Percentiles rank a stretch among this genome's conserved stretches.
Conservation (phyloP, 2,797 vertebrate genomes). For the Sebastolobus altivelis region DNA sequence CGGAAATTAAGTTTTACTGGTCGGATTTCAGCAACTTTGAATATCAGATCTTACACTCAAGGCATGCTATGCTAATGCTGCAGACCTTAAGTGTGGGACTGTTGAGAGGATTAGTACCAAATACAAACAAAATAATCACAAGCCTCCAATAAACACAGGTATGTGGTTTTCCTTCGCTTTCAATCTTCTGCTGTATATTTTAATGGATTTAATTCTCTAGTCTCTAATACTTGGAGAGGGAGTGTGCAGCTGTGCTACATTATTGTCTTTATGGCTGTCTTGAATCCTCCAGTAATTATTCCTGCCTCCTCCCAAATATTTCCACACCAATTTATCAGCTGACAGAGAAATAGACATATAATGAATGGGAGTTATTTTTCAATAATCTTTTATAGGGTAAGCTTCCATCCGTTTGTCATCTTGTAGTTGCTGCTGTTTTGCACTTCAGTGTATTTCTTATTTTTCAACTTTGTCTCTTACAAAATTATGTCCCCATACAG, state of each 20-base stretch:
- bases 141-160: conserved; percentile 14
- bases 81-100: background rate
- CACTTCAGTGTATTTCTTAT: background rate
- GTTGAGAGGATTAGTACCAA: conserved; percentile 37
- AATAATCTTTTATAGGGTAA: background rate
- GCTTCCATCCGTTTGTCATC: conserved; percentile 22
- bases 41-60: background rate
- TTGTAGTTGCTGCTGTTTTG: conserved; percentile 7
- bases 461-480: background rate
- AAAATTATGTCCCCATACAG: no score
- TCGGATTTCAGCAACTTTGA: background rate
- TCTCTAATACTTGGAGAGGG: conserved; percentile 10
- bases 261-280: conserved; percentile 5
- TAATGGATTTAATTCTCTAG: conserved; percentile 21
- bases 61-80: conserved; percentile 11
- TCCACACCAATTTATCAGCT: conserved; percentile 8
- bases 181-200: conserved; percentile 36
- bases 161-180: conserved; percentile 21
- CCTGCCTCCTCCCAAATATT: conserved; percentile 24
- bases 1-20: background rate
- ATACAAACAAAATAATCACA: conserved; percentile 31
- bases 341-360: conserved; percentile 2
- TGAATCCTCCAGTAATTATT: conserved; percentile 37
- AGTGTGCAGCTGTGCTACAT: conserved; percentile 4
- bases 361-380: conserved; percentile 24